Evolutionary conservation across 92 coral and sea anemone genomes (phyloP).

Genomic region (Hydrozoanthus gracilis): DNA sequence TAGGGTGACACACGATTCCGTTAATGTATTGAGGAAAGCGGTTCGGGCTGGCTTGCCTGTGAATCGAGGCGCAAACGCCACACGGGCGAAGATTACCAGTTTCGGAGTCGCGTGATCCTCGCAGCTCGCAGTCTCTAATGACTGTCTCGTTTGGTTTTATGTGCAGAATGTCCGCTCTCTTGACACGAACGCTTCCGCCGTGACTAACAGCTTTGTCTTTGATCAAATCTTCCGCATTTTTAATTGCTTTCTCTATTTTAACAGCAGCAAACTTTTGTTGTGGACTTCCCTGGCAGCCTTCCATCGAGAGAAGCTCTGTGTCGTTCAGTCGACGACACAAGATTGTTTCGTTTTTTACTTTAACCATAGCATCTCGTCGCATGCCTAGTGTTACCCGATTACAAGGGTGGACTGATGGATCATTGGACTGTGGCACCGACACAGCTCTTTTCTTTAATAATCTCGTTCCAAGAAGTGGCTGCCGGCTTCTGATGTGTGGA

Average conservation of each 20-base stretch:
- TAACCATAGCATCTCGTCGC: neutral
- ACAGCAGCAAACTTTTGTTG: neutral
- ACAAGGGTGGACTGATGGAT: neutral
- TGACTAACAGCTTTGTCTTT: neutral
- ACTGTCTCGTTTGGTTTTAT: neutral
- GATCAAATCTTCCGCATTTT: conserved; percentile 28
- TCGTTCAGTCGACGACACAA: conserved; percentile 17
- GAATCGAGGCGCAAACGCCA: conserved; percentile 31
- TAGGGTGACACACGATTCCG: conserved; percentile 31
- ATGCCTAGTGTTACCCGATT: neutral
- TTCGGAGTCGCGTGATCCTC: neutral
- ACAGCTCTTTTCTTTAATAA: neutral
- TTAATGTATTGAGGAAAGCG: conserved; percentile 33
- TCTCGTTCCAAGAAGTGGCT: neutral
- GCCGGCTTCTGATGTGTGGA: neutral
- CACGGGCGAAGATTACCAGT: neutral
- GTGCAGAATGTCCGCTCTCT: neutral
- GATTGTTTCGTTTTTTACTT: neutral
- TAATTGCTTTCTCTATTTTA: conserved; percentile 32
- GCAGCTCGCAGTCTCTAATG: neutral
- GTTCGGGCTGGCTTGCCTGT: conserved; percentile 2
- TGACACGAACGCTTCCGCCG: neutral
- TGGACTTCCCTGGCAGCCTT: conserved; percentile 5
- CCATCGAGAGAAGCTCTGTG: conserved; percentile 24
- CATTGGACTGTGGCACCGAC: neutral